A percentile compares a stretch with the other conserved stretches of the same genome.
Conservation (phyloP, 2,113 vertebrate genomes). For the Corythoichthys intestinalis region DNA sequence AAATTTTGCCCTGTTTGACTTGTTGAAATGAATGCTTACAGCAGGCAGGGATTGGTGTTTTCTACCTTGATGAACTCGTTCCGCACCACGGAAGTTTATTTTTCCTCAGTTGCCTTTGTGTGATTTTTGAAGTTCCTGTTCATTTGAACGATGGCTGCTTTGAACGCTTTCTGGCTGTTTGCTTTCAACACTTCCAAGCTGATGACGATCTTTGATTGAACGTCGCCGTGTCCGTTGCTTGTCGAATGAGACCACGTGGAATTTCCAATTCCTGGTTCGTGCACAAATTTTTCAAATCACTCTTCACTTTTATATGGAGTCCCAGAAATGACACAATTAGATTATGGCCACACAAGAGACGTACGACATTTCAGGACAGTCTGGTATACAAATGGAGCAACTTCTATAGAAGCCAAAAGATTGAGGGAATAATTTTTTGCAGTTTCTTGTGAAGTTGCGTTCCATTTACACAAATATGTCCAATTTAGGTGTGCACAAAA, state of each 20-base stretch:
- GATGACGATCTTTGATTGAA: not conserved
- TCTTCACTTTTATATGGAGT: not conserved
- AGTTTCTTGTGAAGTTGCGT: not conserved
- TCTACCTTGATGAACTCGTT: not conserved
- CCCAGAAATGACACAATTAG: not conserved
- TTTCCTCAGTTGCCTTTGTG: not conserved
- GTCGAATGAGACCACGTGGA: not conserved
- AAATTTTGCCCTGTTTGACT: not conserved
- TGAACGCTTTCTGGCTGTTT: not conserved
- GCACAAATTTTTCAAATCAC: not conserved
- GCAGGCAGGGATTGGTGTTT: not conserved
- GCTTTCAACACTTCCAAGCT: not conserved
- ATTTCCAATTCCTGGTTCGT: not conserved
- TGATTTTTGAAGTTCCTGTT: not conserved
- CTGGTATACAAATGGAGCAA: too few relatives aligned
- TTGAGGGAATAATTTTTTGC: not conserved
- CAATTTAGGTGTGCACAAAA: not conserved
- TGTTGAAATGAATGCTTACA: not conserved
- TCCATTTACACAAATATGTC: not conserved
- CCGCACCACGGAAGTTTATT: not conserved
- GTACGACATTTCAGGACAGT: too few relatives aligned
- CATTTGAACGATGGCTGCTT: not conserved
- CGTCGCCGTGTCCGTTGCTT: not conserved
- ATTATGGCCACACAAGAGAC: not conserved
- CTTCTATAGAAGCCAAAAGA: too few relatives aligned